These are phyloP conservation scores for Phthorimaea operculella DNA, from an alignment of 1,140 invertebrate species.

Conservation along the genomic window DNA sequence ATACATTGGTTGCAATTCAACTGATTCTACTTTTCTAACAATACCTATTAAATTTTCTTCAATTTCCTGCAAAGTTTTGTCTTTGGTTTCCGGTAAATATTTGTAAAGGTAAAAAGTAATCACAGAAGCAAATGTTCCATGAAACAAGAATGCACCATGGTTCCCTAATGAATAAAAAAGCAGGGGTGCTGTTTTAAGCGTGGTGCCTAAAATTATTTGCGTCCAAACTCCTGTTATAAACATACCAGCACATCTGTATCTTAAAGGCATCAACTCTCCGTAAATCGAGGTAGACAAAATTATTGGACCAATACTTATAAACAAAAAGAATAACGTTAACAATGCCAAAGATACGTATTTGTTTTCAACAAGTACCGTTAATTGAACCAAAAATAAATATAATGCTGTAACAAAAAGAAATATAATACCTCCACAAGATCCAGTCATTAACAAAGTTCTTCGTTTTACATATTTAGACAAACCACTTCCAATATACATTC, in stretches of 20 bases:
- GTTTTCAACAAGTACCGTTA: conserved; percentile 20
- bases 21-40: too few species aligned
- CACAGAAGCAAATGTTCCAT: not conserved
- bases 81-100: conserved; percentile 8
- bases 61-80: conserved; percentile 6
- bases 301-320: not conserved
- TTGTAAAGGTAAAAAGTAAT: not conserved
- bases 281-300: not conserved
- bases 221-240: not conserved
- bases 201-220: not conserved
- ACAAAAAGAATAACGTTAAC: conserved; percentile 5
- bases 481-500: conserved; percentile 23
- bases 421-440: conserved; percentile 12
- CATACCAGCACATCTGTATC: not conserved
- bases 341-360: conserved; percentile 16
- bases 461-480: conserved; percentile 19
- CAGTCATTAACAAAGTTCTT: conserved; percentile 16
- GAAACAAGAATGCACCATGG: not conserved
- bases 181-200: not conserved
- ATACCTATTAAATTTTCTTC: not conserved
- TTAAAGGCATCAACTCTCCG: not conserved
- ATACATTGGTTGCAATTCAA: too few species aligned
- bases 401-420: conserved; percentile 24
- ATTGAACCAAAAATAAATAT: conserved; percentile 24
- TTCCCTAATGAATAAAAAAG: not conserved